Evolutionary conservation across 2,888 invertebrate genomes (phyloP), one percentile per base, ranked within the genome.

Genomic region (Patella depressa): DNA sequence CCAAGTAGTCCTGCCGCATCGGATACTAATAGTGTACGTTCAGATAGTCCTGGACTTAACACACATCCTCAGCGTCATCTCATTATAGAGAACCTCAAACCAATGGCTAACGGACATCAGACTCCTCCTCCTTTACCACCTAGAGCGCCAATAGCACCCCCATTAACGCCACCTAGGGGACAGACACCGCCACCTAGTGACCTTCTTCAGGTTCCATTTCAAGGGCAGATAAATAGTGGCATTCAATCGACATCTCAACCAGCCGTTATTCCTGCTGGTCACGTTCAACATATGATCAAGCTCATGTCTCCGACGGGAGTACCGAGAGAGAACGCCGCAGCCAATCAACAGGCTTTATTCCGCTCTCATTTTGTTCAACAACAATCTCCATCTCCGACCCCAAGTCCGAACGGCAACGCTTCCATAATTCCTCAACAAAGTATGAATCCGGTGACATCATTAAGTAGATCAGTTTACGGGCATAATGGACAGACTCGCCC

Each of bases 1-100:
- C 94, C 96, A 80, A 95, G 96, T 74, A 96, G 96, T 90, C 97
- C 97, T 7, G 96, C 91, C 12, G 96, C 91, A 76, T 97, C 97
- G 9, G 97, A 97, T 90, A 96, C 96, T 91, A 97, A 96, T 19
- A 94, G 96, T 83, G 93, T 95, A 2, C 82, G 89, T 12, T 89
- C 89, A 19, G 88, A 89, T 77, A 89, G 88, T 80, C 89, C 89
- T 2, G 79, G 83, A 29, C 69, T 86, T 11, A 83, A 77, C 71
- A 69, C 77, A 17, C 71, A 71, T 74, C 81, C 53, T 65, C 74
- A 71, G 73, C 78, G 24, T 54, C 73, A 53, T 76, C 71, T 71
- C 24, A 53, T 69, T 70, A 14, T 77, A 72, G 17, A 53, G 29
- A 29, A 17, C 14, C 69, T 71, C 24, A 77, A 74, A 17, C 72